Base-by-base conservation (phyloP, 1,140 invertebrate species). In the Cydia strobilella region DNA sequence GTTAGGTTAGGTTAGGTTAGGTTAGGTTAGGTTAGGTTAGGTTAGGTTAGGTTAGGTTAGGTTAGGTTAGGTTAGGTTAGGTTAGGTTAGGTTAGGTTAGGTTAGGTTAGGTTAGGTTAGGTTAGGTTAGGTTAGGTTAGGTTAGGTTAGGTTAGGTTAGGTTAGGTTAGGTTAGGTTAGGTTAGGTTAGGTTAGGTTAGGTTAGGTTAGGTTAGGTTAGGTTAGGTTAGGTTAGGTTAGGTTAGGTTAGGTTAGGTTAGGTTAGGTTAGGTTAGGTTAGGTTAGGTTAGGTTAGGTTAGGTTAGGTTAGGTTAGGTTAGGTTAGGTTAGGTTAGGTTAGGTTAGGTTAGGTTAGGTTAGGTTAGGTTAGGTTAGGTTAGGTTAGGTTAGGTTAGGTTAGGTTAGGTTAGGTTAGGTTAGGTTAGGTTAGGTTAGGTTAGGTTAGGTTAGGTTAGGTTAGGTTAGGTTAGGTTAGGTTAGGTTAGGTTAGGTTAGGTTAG, bases 221-320 rank as follows among this genome's bases (percentile, higher is more conserved):
- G 73, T 76, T 65, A 66, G 75, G 62, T 75, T 63, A 75, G 59
- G 66, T 74, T 39, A 79, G 75, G 77, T 81, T 79, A 79, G 78
- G 75, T 81, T 77, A 74, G 79, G 72, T 78, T 73, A 73, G 75
- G 77, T 79, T 79, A 79, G 76, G 78, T 75, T 78, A 79, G 78
- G 75, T 77, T 80, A 80, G 80, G 80, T 80, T 80, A 79, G 79
- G 79, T 78, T 78, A 76, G 78, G 75, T 78, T 81, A 81, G 78
- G 78, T 79, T 79, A 77, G 74, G 75, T 81, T 81, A 79, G 79
- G 77, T 80, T 80, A 80, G 77, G 77, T 80, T 80, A 79, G 77
- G 77, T 80, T 79, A 77, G 77, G 77, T 80, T 80, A 80, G 77
- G 75, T 80, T 79, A 77, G 79, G 75, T 80, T 79, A 75, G 77